Evolutionary conservation across 2,797 vertebrate species (phyloP).

Genomic region (Acanthopagrus latus): DNA sequence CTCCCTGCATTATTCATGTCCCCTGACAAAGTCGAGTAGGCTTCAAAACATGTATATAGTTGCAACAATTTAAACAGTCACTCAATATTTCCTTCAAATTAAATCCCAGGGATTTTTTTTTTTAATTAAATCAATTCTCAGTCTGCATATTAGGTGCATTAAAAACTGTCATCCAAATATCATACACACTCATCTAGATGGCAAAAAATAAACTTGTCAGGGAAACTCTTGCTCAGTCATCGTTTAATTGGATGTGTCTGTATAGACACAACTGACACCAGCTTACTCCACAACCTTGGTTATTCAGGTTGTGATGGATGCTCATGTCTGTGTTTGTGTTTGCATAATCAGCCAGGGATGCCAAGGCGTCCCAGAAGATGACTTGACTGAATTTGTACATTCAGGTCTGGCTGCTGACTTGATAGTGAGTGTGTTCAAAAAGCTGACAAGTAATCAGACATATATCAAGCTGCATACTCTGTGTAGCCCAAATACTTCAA

Average conservation of each 20-base stretch:
- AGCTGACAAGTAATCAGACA: neutral
- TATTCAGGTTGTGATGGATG: constrained; percentile 39
- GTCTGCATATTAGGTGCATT: neutral
- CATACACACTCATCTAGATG: neutral
- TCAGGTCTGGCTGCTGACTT: constrained; percentile 14
- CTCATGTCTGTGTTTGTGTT: constrained; percentile 24
- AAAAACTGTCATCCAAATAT: neutral
- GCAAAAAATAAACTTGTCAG: neutral
- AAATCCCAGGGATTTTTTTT: neutral
- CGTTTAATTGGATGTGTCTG: constrained; percentile 34
- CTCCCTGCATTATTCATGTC: constrained; percentile 65
- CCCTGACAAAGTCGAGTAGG: constrained; percentile 54
- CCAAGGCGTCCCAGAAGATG: constrained; percentile 6
- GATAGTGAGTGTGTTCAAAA: neutral
- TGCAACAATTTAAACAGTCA: constrained; percentile 30
- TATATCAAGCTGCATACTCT: neutral
- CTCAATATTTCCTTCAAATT: constrained; percentile 26
- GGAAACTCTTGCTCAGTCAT: constrained; percentile 2
- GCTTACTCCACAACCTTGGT: constrained; percentile 23
- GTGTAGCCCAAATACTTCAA: neutral
- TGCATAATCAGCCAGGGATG: constrained; percentile 21
- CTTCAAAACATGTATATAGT: constrained; percentile 35
- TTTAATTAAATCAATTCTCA: constrained; percentile 4
- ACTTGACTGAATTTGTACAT: constrained; percentile 22
- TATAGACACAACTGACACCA: constrained; percentile 25